phyloP scores from a whole-genome alignment of 1,140 invertebrate species.

The Nasonia longicornis region DNA sequence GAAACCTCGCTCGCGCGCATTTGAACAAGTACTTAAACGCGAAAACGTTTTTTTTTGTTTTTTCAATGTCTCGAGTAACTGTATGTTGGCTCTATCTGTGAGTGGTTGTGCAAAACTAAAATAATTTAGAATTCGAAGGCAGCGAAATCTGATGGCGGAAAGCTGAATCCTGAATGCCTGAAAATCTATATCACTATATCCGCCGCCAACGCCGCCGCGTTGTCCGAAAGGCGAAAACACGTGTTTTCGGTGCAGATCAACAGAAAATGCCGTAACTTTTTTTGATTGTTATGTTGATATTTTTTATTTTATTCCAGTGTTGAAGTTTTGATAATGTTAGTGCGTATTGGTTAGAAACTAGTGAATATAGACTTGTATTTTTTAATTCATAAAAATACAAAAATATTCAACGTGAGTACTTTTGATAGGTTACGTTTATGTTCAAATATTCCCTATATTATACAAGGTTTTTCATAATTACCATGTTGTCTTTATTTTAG shows the following conservation, averaged over 20 bases:
- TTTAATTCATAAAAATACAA: slow-evolving; percentile 10
- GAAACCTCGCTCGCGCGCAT: too few species aligned
- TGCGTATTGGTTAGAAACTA: background rate
- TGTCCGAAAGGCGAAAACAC: background rate
- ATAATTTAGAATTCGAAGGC: too few species aligned
- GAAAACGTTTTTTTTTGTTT: too few species aligned
- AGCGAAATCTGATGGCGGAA: too few species aligned
- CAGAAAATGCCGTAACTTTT: background rate
- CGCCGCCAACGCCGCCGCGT: background rate
- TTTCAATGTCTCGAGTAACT: too few species aligned
- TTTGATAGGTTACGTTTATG: slow-evolving; percentile 17
- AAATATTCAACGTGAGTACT: slow-evolving; percentile 12
- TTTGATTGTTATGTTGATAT: background rate
- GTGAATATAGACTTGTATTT: background rate
- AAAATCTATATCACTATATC: too few species aligned
- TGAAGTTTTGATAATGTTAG: background rate
- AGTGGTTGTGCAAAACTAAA: too few species aligned
- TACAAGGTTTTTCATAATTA: background rate
- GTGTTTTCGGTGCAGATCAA: background rate
- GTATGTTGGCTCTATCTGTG: too few species aligned
- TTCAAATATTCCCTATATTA: background rate
- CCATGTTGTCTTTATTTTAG: slow-evolving; percentile 37
- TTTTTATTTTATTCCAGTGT: background rate
- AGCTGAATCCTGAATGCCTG: too few species aligned
- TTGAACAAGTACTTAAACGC: too few species aligned